Percentiles rank a stretch among this genome's conserved stretches.
Evolutionary conservation across 1,140 invertebrate species (phyloP).

Genomic region (Lepidurus couesii): DNA sequence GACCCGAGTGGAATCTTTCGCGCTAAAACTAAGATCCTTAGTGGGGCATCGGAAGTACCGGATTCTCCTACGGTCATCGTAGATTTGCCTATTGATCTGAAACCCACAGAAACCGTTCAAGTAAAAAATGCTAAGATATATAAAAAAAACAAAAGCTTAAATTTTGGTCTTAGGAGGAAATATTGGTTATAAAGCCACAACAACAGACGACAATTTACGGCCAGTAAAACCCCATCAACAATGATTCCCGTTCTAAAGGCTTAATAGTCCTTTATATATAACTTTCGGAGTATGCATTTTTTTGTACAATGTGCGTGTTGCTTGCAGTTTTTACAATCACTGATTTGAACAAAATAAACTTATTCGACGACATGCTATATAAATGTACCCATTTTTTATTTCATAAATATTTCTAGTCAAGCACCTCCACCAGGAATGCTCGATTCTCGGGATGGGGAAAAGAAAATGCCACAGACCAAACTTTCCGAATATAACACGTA

Average conservation of each 20-base stretch:
- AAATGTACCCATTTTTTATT: background rate
- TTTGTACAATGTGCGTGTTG: background rate
- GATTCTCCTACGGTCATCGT: background rate
- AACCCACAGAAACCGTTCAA: background rate
- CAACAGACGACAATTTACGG: background rate
- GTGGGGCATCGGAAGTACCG: background rate
- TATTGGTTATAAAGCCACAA: background rate
- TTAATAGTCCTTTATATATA: background rate
- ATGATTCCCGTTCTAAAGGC: background rate
- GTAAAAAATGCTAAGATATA: background rate
- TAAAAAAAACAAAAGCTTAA: background rate
- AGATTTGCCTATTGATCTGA: background rate
- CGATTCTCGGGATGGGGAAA: conserved; percentile 21
- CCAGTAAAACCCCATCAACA: background rate
- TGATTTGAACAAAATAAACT: background rate
- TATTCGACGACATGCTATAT: background rate
- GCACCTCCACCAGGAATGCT: background rate
- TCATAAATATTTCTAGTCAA: background rate
- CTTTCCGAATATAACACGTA: conserved; percentile 8
- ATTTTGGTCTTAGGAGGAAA: background rate
- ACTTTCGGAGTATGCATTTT: background rate
- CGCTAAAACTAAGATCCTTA: background rate
- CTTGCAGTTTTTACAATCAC: background rate
- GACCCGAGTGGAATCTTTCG: background rate
- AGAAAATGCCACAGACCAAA: conserved; percentile 22